phyloP scores from a whole-genome alignment of 2,797 vertebrate genomes.

The Picus viridis region DNA sequence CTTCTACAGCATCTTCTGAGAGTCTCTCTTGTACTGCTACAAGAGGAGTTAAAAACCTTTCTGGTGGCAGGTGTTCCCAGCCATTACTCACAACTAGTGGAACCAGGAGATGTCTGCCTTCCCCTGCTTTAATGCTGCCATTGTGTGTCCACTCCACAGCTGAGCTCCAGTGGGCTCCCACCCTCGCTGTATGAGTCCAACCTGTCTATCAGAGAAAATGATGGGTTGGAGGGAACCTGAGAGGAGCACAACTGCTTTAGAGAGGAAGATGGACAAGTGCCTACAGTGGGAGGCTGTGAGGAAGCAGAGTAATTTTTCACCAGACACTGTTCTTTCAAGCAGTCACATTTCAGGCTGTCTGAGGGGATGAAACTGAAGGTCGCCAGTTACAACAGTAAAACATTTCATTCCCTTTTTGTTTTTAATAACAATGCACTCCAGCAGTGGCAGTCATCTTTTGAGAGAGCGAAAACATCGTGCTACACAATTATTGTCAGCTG shows the following conservation, averaged over 20 bases:
- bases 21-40: background rate
- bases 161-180: background rate
- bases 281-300: rapidly evolving
- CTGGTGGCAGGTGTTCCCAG: rapidly evolving
- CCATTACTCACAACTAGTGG: background rate
- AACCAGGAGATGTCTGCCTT: background rate
- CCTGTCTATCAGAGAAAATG: background rate
- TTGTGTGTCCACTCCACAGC: background rate
- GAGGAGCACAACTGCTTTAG: constrained; percentile 10
- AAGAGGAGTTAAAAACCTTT: background rate
- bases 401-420: background rate
- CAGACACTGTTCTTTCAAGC: background rate
- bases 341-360: background rate
- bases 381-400: background rate
- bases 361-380: background rate
- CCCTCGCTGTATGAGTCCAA: rapidly evolving
- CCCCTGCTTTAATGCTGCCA: rapidly evolving
- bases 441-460: background rate
- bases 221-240: background rate
- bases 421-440: background rate
- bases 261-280: background rate
- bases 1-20: background rate
- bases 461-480: background rate
- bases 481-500: background rate
- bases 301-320: background rate